Base-by-base conservation (phyloP, 2,113 vertebrate species). In the Psilopsiagon aurifrons region DNA sequence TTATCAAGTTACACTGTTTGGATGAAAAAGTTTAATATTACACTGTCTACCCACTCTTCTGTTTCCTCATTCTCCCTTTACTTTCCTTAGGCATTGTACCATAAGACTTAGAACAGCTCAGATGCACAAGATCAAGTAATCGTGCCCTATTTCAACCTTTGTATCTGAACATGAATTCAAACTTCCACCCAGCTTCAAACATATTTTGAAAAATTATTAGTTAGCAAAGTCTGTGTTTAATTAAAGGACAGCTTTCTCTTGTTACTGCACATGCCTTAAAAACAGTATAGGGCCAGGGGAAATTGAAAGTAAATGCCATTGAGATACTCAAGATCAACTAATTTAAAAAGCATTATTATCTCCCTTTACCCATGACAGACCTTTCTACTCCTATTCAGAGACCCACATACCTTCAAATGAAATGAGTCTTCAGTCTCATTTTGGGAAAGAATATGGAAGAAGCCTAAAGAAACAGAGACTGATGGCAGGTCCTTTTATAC, bases 1-100 rank as follows among this genome's bases (percentile, higher is more conserved):
- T 84, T 66, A 96, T 92, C 86, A 89, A 82, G 69, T 94, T 94
- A 93, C 94, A 92, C 16, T 39, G 18, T 51, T 74, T n/a, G 39
- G 51, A 86, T 43, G 29, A 88, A 90, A 84, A 83, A 81, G 83
- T 84, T 94, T 94, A 94, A 64, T 60, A 78, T 84, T 86, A 91
- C 83, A 86, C 29, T 69, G 33, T 14, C 55, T 60, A 68, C 11
- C 37, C 41, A 60, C 31, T 84, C 73, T 86, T 85, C 80, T 84
- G 18, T 83, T 88, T 62, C 49, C n/a, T 82, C 57, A 74, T 51
- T 69, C 55, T 88, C 51, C 23, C 22, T 66, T 43, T 79, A 55
- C 29, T 66, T 82, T 69, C 41, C 43, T 78, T 49, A 90, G 13
- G 35, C 23, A 64, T 4, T 60, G 33, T 19, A 90, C 10, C 18